Percentiles rank a stretch among this genome's conserved stretches.
Evolutionary conservation across 2,888 invertebrate species (phyloP).

Genomic region (Celastrina argiolus): DNA sequence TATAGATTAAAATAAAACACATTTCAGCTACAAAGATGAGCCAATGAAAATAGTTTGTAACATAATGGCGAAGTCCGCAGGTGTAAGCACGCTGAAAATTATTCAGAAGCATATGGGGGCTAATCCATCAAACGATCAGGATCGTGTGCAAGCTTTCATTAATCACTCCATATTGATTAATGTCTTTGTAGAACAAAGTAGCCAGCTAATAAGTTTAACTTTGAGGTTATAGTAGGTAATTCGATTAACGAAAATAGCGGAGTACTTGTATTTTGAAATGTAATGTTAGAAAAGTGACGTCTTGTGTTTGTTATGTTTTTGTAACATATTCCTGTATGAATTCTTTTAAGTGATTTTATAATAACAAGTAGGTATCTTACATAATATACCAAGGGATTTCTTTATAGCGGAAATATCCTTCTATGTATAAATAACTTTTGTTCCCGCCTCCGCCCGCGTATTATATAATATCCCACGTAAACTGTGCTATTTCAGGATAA

Average conservation of each 20-base stretch:
- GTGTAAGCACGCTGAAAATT: conserved; percentile 68
- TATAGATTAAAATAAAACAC: background rate
- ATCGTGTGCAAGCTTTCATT: conserved; percentile 61
- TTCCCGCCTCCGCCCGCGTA: too few relatives aligned
- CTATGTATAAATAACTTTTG: too few relatives aligned
- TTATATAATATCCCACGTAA: too few relatives aligned
- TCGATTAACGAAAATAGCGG: background rate
- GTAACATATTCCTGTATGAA: too few relatives aligned
- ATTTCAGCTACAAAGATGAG: background rate
- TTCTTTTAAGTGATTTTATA: too few relatives aligned
- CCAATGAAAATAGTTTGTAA: conserved; percentile 35
- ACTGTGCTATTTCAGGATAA: too few relatives aligned
- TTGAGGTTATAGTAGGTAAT: conserved; percentile 3
- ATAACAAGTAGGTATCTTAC: too few relatives aligned
- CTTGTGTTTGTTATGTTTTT: background rate
- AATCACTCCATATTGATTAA: conserved; percentile 76
- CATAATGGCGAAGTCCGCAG: conserved; percentile 50
- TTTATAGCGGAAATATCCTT: too few relatives aligned
- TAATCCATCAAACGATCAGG: conserved; percentile 74
- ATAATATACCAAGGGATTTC: too few relatives aligned
- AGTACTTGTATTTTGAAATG: background rate
- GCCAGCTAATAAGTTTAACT: conserved; percentile 29
- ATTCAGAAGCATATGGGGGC: conserved; percentile 72
- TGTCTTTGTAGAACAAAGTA: conserved; percentile 67
- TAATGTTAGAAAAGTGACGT: background rate